Conservation (phyloP, 1,140 invertebrate genomes). For the Idris sp. region DNA sequence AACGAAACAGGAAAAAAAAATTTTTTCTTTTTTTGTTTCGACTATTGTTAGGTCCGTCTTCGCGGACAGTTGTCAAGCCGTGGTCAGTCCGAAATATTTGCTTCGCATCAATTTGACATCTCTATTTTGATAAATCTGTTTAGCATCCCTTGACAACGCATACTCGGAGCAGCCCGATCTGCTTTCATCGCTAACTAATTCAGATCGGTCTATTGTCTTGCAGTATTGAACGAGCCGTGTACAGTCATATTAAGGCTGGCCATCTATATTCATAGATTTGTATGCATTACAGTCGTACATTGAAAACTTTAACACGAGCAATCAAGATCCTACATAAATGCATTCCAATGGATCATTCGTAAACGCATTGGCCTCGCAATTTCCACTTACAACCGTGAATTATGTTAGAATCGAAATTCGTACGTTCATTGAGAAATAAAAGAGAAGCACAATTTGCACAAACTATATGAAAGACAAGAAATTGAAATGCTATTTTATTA, state of each 20-base stretch:
- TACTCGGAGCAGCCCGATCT: conserved; percentile 23
- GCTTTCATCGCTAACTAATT: conserved; percentile 57
- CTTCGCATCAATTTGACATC: conserved; percentile 16
- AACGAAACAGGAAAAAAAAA: too few species aligned
- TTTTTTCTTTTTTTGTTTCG: too few species aligned
- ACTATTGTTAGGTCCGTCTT: conserved; percentile 17
- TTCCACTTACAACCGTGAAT: conserved; percentile 46
- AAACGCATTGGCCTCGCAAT: conserved; percentile 48
- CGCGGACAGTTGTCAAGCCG: background rate
- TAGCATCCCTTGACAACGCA: conserved; percentile 30
- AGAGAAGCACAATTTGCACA: too few species aligned
- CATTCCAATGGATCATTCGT: conserved; percentile 52
- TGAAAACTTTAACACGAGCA: conserved; percentile 57
- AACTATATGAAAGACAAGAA: too few species aligned
- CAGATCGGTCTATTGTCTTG: conserved; percentile 55
- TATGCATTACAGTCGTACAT: conserved; percentile 58
- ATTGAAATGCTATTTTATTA: too few species aligned
- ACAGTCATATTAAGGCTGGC: conserved; percentile 54
- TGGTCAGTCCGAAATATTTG: conserved; percentile 1
- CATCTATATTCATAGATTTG: conserved; percentile 62
- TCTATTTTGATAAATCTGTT: conserved; percentile 54
- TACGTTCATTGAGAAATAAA: background rate
- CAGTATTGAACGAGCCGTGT: conserved; percentile 51
- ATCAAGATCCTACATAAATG: conserved; percentile 58
- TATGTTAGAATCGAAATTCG: conserved; percentile 33